Conservation (phyloP, 2,888 invertebrate genomes). For the Hylaea fasciaria region DNA sequence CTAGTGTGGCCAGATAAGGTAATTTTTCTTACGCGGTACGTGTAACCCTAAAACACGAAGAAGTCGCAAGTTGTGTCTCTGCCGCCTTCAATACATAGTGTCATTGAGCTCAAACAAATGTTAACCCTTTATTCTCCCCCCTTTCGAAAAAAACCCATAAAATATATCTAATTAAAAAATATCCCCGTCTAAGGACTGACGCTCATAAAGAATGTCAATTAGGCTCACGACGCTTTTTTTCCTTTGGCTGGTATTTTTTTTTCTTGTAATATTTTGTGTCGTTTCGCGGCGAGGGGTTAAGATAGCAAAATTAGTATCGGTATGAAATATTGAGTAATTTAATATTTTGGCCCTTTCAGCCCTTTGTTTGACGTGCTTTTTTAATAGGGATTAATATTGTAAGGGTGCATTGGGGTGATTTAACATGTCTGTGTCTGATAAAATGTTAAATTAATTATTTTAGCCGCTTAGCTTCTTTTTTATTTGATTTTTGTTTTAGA, state of each 20-base stretch:
- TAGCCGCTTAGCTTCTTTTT: too few species aligned
- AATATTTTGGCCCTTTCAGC: conserved; percentile 66
- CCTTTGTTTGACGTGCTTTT: conserved; percentile 47
- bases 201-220: conserved; percentile 86
- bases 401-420: conserved; percentile 26
- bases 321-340: conserved; percentile 85
- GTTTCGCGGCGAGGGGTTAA: conserved; percentile 82
- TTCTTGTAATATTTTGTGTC: conserved; percentile 79
- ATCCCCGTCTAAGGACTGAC: conserved; percentile 84
- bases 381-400: conserved; percentile 52
- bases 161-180: conserved; percentile 86
- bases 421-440: conserved; percentile 8
- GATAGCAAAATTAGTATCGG: conserved; percentile 84
- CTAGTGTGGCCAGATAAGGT: too few species aligned
- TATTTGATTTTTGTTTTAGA: neutral
- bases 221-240: conserved; percentile 77
- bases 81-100: conserved; percentile 11
- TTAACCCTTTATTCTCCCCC: conserved; percentile 82
- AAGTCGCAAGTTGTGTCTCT: conserved; percentile 5
- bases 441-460: neutral
- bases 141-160: conserved; percentile 84
- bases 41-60: too few species aligned
- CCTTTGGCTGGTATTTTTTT: conserved; percentile 63
- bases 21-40: too few species aligned
- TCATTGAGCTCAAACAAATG: conserved; percentile 80